These are phyloP conservation scores for Macropus fuliginosus DNA, from an alignment of 2,797 vertebrate genomes.

Conservation along the genomic window DNA sequence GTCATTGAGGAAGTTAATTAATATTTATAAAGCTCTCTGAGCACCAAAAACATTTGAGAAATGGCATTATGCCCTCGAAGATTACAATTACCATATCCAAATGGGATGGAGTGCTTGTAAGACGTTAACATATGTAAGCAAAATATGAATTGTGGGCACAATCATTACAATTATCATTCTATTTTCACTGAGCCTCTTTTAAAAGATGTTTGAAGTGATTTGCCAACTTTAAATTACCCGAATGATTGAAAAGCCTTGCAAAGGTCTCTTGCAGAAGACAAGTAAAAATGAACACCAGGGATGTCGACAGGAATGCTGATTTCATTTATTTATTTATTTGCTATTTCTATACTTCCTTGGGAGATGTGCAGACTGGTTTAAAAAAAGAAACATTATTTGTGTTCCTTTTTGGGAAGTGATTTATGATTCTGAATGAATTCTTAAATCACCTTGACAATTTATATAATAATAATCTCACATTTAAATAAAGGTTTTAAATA, in stretches of 20 bases:
- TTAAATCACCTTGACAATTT: conserved; percentile 8
- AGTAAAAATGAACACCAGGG: conserved; percentile 19
- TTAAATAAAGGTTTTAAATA: background rate
- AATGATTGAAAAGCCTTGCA: conserved; percentile 48
- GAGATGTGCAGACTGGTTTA: background rate
- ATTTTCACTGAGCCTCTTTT: conserved; percentile 32
- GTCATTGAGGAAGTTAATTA: background rate
- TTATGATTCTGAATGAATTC: conserved; percentile 9
- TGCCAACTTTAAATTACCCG: conserved; percentile 32
- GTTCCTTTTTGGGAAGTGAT: background rate
- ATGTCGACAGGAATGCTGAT: background rate
- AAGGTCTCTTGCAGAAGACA: conserved; percentile 21
- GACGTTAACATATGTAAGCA: conserved; percentile 18
- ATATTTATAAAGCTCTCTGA: background rate
- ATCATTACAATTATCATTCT: conserved; percentile 38
- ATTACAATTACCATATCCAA: conserved; percentile 40
- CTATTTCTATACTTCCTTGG: background rate
- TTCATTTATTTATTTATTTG: background rate
- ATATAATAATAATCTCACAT: conserved; percentile 7
- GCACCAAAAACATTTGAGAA: conserved; percentile 34
- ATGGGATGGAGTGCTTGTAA: background rate
- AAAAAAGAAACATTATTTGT: background rate
- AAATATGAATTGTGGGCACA: conserved; percentile 45
- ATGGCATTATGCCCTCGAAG: background rate
- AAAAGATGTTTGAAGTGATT: conserved; percentile 37